Base-by-base conservation (phyloP, 2,888 invertebrate species). In the Rotaria socialis region DNA sequence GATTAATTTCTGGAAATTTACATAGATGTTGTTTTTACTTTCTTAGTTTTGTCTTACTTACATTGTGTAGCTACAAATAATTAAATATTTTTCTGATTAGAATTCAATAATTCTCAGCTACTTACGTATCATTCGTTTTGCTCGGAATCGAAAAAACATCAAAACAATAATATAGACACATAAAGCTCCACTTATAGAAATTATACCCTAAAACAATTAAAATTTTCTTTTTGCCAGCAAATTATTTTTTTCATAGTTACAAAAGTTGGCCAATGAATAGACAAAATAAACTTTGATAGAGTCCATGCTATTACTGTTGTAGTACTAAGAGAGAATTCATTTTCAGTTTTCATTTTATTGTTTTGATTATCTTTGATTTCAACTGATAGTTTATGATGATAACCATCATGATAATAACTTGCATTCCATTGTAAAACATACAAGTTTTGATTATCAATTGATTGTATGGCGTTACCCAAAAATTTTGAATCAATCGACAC, bases 341-440 rank as follows among this genome's bases (percentile, higher is more conserved):
- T 75, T n/a, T 50, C 75, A 41, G 4, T 47, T 41, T 75, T 43
- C 41, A 74, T 16, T 11, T 19, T 41, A 60, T 86, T 86, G 35
- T 84, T 84, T 56, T 84, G 43, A 35, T 85, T 43, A 86, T 86
- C 86, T 50, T 55, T 74, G 87, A 90, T 90, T 89, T 89, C 87
- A 22, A 89, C 90, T 60, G 84, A 85, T 24, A 90, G 89, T 85
- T 87, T 92, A 90, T 87, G 86, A 92, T 96, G 94, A 87, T 95
- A 88, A 56, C 95, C 95, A 88, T 88, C 90, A 52, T 88, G 89
- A 90, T 94, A 95, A 60, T 92, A 89, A 43, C 92, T 89, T n/a
- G 95, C 93, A 89, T 94, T 91, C 96, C 96, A 96, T 87, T 92
- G 90, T 41, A 93, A 92, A 8, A 93, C 94, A 92, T 94, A 96